Base-by-base conservation (phyloP, 2,888 invertebrate species). In the Melanotus villosus region DNA sequence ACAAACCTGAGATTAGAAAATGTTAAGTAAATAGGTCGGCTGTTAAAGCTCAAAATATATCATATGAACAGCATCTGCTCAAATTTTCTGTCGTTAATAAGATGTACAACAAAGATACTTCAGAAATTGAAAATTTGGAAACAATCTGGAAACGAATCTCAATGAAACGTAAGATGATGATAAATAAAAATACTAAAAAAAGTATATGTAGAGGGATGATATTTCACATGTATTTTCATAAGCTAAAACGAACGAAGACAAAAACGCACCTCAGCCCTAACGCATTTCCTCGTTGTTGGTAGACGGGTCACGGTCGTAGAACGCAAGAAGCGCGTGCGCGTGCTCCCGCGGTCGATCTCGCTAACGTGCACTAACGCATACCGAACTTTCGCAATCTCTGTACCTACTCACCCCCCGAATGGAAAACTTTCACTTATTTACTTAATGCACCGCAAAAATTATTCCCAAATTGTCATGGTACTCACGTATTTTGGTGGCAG, bases 251-350 rank as follows among this genome's bases (percentile, higher is more conserved):
- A 16, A 41, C 14, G 41, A 41, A 41, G 41, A 41, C 41, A 41
- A 67, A 60, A 65, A 62, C 50, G 56, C 71, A 69, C 73, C 79
- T 78, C 77, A 72, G 72, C 77, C 78, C 50, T 80, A 81, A 81
- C 81, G 82, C 82, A 82, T 83, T 83, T 83, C 83, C 83, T 82
- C 78, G 80, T 82, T 79, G 80, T 82, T 80, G 74, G 73, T 76
- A 75, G 68, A 71, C 68, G 73, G 73, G 75, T 75, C 73, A 74
- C 75, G 75, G 75, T 75, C 73, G 71, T 41, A 36, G 47, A 43
- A 47, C 41, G 43, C 52, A 58, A 43, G 45, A 41, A 23, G 50
- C 68, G 68, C 72, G 32, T 64, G 70, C 71, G 70, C 65, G 26
- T 57, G 36, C 41, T 70, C 47, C 41, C 71, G 70, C 67, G 71